Base-by-base conservation (phyloP, 1,140 invertebrate species). In the Aphaenogaster ashmeadi region DNA sequence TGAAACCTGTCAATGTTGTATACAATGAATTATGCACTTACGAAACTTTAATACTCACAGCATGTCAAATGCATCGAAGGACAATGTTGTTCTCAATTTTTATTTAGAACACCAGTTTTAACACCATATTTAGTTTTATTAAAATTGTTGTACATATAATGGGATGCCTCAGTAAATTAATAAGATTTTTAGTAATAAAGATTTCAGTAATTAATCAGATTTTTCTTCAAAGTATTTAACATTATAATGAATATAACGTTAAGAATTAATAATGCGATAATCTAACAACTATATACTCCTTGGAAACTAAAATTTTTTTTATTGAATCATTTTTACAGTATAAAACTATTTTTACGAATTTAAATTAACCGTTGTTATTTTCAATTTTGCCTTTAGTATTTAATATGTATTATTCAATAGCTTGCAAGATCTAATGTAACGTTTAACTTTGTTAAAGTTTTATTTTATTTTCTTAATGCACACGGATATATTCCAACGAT, bases 21-120 rank as follows among this genome's bases (percentile, higher is more conserved):
- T 21, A 60, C 33, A 41, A 47, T 74, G 56, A 84, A 84, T 84
- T 84, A 84, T 74, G 44, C 38, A 50, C 69, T 74, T 60, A 60
- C 8, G 33, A 56, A 84, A 62, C 27, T 60, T 83, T 75, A 74
- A 84, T 62, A 60, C 27, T 60, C 33, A 41, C n/a, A 38, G n/a
- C 33, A 58, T 36, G 67, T 62, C 44, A 56, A 50, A 27, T 66
- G 21, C 15, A 81, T 50, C 1, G 13, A 50, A 21, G 15, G 11
- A 60, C 33, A 75, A 18, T 60, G 13, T 72, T 58, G n/a, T 47
- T 11, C 6, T 50, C 0, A 27, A 36, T 36, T 60, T 47, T 36
- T 47, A 47, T 60, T 41, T n/a, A 8, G 6, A 41, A 47, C 18
- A 21, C 47, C 27, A 58, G 44, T 0, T 58, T 33, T 52, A 18